Percentiles rank a stretch among this genome's conserved stretches.
Conservation (phyloP, 2,113 vertebrate species). For the Microcebus ravelobensis region DNA sequence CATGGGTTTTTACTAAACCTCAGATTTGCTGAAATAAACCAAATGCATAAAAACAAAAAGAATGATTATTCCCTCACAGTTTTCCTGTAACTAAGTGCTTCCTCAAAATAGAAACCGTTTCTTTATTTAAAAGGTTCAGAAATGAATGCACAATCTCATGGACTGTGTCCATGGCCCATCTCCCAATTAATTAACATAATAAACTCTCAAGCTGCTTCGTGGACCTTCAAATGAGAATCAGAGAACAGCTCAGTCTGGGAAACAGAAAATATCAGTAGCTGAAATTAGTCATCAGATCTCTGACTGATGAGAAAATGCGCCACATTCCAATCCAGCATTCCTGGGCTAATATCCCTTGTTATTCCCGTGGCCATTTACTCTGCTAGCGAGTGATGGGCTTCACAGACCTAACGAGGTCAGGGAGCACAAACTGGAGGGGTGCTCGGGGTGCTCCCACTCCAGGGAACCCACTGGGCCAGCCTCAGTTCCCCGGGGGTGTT, state of each 20-base stretch:
- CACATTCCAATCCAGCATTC: neutral
- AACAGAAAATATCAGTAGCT: neutral
- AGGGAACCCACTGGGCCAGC: neutral
- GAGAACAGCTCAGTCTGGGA: neutral
- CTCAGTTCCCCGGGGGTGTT: neutral
- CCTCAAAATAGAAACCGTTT: neutral
- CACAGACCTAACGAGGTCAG: neutral
- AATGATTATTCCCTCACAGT: neutral
- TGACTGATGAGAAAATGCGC: slow-evolving; percentile 31
- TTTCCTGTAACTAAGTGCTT: neutral
- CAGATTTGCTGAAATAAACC: neutral
- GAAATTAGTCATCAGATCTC: slow-evolving; percentile 38
- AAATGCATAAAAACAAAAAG: neutral
- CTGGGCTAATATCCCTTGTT: neutral
- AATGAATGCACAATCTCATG: neutral
- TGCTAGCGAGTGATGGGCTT: neutral
- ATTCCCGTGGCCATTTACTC: neutral
- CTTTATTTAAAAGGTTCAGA: neutral
- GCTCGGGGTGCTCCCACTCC: neutral
- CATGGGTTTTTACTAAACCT: neutral
- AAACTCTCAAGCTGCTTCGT: neutral
- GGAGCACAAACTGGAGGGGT: neutral
- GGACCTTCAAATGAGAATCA: neutral
- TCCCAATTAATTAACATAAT: neutral
- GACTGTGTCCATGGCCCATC: neutral